Evolutionary conservation across 2,797 vertebrate species (phyloP), one percentile per base, ranked within the genome.

Genomic region (Protonibea diacanthus): DNA sequence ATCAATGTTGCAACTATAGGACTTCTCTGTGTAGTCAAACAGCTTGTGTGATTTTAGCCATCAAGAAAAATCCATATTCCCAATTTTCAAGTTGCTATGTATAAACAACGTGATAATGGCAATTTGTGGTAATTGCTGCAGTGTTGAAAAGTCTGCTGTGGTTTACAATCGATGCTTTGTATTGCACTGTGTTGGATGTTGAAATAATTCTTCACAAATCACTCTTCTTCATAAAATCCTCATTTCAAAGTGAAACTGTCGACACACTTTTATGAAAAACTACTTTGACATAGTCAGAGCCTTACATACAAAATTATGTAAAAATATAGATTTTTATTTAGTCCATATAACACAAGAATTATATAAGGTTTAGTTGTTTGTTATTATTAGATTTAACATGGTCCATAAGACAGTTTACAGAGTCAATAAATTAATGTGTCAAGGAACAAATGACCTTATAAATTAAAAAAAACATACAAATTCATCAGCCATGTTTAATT

Each of bases 21-120:
- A 1, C 40, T 62, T 74, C 82, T 85, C 57, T 86, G 71, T 80
- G 77, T 62, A 63, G 62, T 86, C 87, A 79, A 88, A 89, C 80
- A 82, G 67, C 78, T 38, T 29, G 70, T 72, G 70, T 55, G 57
- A 78, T 87, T 76, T 75, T 52, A 76, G 60, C 65, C 68, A 80
- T 88, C 84, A 85, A 78, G 23, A 71, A 79, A 89, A 91, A 92
- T 90, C 91, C 59, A 91, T 91, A 81, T 60, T 70, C 40, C 38
- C 58, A 71, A 60, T 76, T 80, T 64, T 89, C 66, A 68, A 74
- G 78, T 83, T 91, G 86, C 88, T 78, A 86, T 86, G 82, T 87
- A 74, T 87, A 85, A 90, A 90, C 86, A 90, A 78, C 74, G 71
- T 80, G 66, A 57, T 78, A 85, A 90, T 82, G 47, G 71, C 68